A percentile compares a stretch with the other conserved stretches of the same genome.
These are phyloP conservation scores for Phaethon lepturus DNA, from an alignment of 2,113 vertebrate genomes.

Conservation along the genomic window DNA sequence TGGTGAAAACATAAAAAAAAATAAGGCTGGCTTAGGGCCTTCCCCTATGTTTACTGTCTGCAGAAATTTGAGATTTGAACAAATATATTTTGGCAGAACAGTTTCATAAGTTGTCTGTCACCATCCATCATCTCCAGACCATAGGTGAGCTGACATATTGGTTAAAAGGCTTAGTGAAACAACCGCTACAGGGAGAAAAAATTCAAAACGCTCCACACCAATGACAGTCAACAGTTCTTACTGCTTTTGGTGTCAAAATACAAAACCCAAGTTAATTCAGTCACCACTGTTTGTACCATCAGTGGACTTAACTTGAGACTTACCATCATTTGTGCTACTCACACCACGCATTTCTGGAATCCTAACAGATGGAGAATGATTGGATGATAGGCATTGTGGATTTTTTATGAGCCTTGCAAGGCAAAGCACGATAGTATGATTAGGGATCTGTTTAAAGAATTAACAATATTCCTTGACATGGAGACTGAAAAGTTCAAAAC, in stretches of 20 bases:
- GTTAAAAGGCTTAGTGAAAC: not conserved
- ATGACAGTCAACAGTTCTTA: not conserved
- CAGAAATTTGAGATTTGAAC: not conserved
- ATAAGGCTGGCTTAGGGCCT: not conserved
- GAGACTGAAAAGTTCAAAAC: not conserved
- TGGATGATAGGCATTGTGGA: slow-evolving; percentile 53
- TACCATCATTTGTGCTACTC: slow-evolving; percentile 56
- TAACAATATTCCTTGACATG: not conserved
- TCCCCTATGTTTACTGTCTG: not conserved
- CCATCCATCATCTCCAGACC: not conserved
- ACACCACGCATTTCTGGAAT: slow-evolving; percentile 66
- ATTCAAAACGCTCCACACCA: not conserved
- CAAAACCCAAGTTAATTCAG: not conserved
- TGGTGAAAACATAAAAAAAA: not conserved
- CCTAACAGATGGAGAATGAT: slow-evolving; percentile 70
- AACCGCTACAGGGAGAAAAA: not conserved
- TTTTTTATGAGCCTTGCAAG: slow-evolving; percentile 68
- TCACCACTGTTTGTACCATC: not conserved
- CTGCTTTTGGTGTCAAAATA: not conserved
- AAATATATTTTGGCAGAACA: not conserved
- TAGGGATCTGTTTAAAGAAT: not conserved
- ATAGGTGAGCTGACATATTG: not conserved
- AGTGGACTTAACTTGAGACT: not conserved
- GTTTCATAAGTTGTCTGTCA: not conserved
- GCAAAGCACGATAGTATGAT: not conserved